phyloP scores from a whole-genome alignment of 2,888 invertebrate genomes.

The Drosophila anomelani region DNA sequence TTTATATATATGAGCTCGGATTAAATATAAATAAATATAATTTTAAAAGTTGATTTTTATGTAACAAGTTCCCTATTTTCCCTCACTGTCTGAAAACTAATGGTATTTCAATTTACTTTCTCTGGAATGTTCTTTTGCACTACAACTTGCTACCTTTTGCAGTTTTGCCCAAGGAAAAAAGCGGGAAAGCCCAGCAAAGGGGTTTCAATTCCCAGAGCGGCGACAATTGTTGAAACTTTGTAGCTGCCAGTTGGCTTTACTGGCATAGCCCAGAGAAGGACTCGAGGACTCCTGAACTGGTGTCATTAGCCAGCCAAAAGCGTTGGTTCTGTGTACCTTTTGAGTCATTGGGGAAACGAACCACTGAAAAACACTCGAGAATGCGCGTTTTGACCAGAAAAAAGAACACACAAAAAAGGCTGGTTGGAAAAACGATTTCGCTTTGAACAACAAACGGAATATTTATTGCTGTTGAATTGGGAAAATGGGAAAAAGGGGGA shows the following conservation, averaged over 20 bases:
- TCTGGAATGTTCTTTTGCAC: slow-evolving; percentile 25
- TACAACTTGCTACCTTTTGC: slow-evolving; percentile 25
- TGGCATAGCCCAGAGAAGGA: neutral
- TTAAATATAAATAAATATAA: too few species aligned
- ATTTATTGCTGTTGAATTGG: slow-evolving; percentile 56
- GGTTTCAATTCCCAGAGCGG: slow-evolving; percentile 23
- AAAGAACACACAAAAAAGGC: neutral
- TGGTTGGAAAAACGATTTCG: slow-evolving; percentile 38
- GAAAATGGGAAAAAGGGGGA: slow-evolving; percentile 7
- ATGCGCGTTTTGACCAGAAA: slow-evolving; percentile 9
- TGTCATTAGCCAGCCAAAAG: slow-evolving; percentile 32
- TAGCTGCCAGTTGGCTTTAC: slow-evolving; percentile 13
- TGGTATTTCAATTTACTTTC: slow-evolving; percentile 42
- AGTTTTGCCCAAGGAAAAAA: slow-evolving; percentile 3
- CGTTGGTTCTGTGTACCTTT: slow-evolving; percentile 17
- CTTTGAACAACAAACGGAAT: slow-evolving; percentile 57
- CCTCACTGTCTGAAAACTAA: neutral
- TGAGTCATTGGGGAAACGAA: slow-evolving; percentile 30
- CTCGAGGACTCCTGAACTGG: neutral
- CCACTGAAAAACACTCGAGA: slow-evolving; percentile 1
- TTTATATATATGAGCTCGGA: too few species aligned
- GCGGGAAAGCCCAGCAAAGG: neutral
- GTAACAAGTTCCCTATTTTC: neutral
- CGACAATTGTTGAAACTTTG: slow-evolving; percentile 39
- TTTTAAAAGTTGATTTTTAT: too few species aligned